Base-by-base conservation (phyloP, 2,113 vertebrate genomes). In the Eleginops maclovinus region DNA sequence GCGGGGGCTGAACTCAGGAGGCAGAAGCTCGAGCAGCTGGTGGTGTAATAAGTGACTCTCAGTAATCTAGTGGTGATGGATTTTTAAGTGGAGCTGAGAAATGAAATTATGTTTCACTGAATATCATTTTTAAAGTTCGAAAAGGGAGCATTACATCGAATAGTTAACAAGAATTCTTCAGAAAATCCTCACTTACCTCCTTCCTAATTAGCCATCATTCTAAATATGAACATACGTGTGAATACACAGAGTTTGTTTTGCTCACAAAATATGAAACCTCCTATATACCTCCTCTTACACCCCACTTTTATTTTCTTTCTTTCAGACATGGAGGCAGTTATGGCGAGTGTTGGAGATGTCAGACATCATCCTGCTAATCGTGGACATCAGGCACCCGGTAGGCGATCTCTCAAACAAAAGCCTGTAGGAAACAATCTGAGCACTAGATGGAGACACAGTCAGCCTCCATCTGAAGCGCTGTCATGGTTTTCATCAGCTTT, bases 301-400 rank as follows among this genome's bases (percentile, higher is more conserved):
- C 9, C 36, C 11, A 10, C 0, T 65, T 28, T 19, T 17, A 50
- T 46, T 49, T 31, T 22, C 7, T 62, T 40, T 69, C 47, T 81
- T 85, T 77, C 79, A 98, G 97, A 98, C 97, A 0, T 98, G 97
- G 97, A 94, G 97, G 68, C 97, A 98, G 86, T 92, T 98, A 9
- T 98, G 97, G 97, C 92, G 97, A 47, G 97, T 98, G 36, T 81
- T 98, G 62, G 97, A 98, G 82, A 98, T 98, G 97, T 98, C 97
- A 0, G 97, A 98, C 61, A 71, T 98, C n/a, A 76, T 98, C 61
- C 89, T 98, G 26, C 94, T 98, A 47, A 95, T 98, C 51, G 96
- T 96, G 43, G 97, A 98, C 47, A 95, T 97, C 63, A 94, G 97
- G 55, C 96, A 98, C 80, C 96, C 97, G 4, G 97, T 98, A 89